Base-by-base conservation (phyloP, 37 sponge, comb jelly and placozoan species). In the Eunapius fragilis region DNA sequence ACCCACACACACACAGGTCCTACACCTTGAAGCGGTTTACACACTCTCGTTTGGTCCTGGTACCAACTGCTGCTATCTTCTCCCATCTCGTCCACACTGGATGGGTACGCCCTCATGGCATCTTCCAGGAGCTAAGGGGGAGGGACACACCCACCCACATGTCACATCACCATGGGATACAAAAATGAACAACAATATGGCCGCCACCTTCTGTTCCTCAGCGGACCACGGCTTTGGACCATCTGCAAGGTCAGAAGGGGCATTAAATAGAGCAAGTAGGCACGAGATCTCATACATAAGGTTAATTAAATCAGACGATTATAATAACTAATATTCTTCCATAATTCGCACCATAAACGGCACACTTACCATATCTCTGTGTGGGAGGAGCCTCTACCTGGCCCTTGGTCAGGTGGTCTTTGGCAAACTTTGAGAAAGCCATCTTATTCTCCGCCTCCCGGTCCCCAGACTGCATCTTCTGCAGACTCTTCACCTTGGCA, bases 151-250 rank as follows among this genome's bases (percentile, higher is more conserved):
- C 58, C 58, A 58, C 58, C n/a, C n/a, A n/a, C n/a, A n/a, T n/a
- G n/a, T n/a, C n/a, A 69, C 30, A 34, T 81, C 31, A 72, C 30
- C 77, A 27, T 31, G 34, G 77, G 25, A 81, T 12, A 58, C 6
- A 9, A 6, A 3, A 3, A 41, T 41, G 25, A 25, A 31, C 14
- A 22, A 6, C 33, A 69, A n/a, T n/a, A n/a, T n/a, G n/a, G n/a
- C n/a, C 49, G 2, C 22, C 35, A 89, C 94, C 91, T 93, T 96
- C 78, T 96, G 97, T 67, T 96, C 97, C 28, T 96, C 92, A 26
- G 89, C 68, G 24, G 94, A 86, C 97, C 97, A 96, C 26, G 92
- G 92, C 31, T 31, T 30, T 25, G 85, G 80, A 23, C 28, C 78
- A 74, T 85, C 86, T 85, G 33, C 70, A 48, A 85, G 71, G 37